Conservation (phyloP, 1,140 invertebrate genomes). For the Ericerus pela region DNA sequence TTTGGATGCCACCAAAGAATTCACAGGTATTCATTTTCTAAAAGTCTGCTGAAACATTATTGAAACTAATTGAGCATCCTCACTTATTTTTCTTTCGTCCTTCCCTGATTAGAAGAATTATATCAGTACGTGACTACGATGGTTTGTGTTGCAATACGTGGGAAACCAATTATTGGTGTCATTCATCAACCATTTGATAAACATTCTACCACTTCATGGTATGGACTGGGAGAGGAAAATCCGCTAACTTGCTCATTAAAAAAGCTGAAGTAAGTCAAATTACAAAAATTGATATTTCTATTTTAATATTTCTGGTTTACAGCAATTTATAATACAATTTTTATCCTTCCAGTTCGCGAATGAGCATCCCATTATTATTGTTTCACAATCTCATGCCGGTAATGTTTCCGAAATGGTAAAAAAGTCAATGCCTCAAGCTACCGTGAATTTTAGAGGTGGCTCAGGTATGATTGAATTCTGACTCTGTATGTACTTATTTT, state of each 20-base stretch:
- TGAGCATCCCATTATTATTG: slow-evolving; percentile 52
- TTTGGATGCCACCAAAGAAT: slow-evolving; percentile 96
- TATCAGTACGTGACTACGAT: slow-evolving; percentile 90
- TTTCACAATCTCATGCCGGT: slow-evolving; percentile 78
- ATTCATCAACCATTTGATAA: slow-evolving; percentile 78
- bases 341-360: not conserved
- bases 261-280: slow-evolving; percentile 1
- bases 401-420: slow-evolving; percentile 48
- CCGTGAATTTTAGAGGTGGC: slow-evolving; percentile 63
- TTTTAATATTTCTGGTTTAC: not conserved
- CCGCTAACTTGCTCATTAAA: slow-evolving; percentile 51
- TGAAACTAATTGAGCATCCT: not conserved
- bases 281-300: not conserved
- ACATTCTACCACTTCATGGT: slow-evolving; percentile 61
- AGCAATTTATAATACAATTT: not conserved
- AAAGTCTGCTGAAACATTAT: not conserved
- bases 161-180: slow-evolving; percentile 81
- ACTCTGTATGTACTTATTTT: no score
- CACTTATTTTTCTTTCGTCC: slow-evolving; percentile 9
- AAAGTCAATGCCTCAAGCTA: slow-evolving; percentile 44
- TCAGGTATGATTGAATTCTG: slow-evolving; percentile 41
- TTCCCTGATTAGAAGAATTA: slow-evolving; percentile 55
- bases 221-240: slow-evolving; percentile 59
- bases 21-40: slow-evolving; percentile 53
- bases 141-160: slow-evolving; percentile 89